A percentile compares a stretch with the other conserved stretches of the same genome.
Evolutionary conservation across 2,113 vertebrate genomes (phyloP).

Genomic region (Pagrus major): DNA sequence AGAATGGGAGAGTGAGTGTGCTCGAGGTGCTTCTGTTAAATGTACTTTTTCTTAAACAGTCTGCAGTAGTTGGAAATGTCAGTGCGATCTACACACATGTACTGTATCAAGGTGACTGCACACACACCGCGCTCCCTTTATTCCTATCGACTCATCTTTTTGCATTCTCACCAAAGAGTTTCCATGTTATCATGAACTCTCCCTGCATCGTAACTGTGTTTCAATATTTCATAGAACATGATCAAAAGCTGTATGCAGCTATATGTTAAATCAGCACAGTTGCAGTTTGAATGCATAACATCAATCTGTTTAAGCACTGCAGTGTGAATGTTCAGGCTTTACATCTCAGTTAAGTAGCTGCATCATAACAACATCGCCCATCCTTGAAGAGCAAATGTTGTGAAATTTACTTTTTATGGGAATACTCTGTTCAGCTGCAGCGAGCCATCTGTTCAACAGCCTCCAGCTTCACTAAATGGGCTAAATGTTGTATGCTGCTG

Average conservation of each 20-base stretch:
- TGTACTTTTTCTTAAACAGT: constrained; percentile 49
- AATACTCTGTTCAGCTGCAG: constrained; percentile 18
- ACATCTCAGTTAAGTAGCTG: constrained; percentile 18
- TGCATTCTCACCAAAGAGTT: not conserved
- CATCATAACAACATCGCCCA: constrained; percentile 37
- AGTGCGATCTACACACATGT: constrained; percentile 20
- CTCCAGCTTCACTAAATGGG: constrained; percentile 21
- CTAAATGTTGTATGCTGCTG: constrained; percentile 15
- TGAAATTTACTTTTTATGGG: constrained; percentile 29
- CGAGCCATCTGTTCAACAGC: constrained; percentile 38
- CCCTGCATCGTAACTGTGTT: not conserved
- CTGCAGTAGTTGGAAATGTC: constrained; percentile 51
- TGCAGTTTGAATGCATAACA: not conserved
- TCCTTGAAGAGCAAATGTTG: constrained; percentile 34
- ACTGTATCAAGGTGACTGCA: constrained; percentile 19
- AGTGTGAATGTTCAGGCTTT: not conserved
- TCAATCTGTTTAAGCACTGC: not conserved
- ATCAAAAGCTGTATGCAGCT: not conserved
- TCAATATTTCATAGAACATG: not conserved
- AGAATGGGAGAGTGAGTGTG: constrained; percentile 18
- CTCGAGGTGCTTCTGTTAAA: constrained; percentile 51
- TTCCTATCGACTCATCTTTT: not conserved
- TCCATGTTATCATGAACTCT: not conserved
- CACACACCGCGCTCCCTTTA: not conserved
- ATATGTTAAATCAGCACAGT: not conserved